Evolutionary conservation across 1,140 invertebrate genomes (phyloP).

Genomic region (Akabosia matsudoensis): DNA sequence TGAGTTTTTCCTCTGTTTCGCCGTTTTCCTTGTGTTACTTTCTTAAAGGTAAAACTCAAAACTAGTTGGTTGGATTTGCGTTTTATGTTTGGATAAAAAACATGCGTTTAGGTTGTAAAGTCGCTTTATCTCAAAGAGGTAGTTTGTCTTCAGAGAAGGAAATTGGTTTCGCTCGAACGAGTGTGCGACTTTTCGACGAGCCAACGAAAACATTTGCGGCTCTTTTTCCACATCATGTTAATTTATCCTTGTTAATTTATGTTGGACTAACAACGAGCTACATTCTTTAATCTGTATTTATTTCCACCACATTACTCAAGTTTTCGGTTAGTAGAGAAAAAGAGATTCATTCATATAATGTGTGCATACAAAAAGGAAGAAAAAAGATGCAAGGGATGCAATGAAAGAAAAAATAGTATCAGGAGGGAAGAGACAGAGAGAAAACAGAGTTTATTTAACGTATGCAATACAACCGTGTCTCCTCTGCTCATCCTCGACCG

Average conservation of each 20-base stretch:
- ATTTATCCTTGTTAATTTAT: conserved; percentile 48
- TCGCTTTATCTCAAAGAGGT: conserved; percentile 41
- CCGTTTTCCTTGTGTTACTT: too few relatives aligned
- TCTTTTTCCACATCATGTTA: conserved; percentile 46
- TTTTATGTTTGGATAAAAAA: background rate
- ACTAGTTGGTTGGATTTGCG: too few relatives aligned
- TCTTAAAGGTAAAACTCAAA: too few relatives aligned
- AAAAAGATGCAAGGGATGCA: background rate
- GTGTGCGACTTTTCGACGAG: conserved; percentile 44
- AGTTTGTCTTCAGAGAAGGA: conserved; percentile 46
- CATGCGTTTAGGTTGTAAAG: background rate
- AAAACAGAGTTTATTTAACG: conserved; percentile 36
- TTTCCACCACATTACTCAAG: conserved; percentile 33
- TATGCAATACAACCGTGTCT: conserved; percentile 47
- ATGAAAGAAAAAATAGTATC: background rate
- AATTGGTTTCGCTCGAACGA: conserved; percentile 47
- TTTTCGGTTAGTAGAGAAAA: conserved; percentile 1
- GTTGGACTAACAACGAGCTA: conserved; percentile 42
- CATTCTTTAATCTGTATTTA: conserved; percentile 47
- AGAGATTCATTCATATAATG: background rate
- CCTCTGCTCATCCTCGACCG: conserved; percentile 45
- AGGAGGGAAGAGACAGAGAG: background rate
- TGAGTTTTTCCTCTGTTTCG: too few relatives aligned
- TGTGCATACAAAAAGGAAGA: background rate
- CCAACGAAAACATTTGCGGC: conserved; percentile 48